Base-by-base conservation (phyloP, 2,888 invertebrate species). In the Lepidocyrtinus sp. region DNA sequence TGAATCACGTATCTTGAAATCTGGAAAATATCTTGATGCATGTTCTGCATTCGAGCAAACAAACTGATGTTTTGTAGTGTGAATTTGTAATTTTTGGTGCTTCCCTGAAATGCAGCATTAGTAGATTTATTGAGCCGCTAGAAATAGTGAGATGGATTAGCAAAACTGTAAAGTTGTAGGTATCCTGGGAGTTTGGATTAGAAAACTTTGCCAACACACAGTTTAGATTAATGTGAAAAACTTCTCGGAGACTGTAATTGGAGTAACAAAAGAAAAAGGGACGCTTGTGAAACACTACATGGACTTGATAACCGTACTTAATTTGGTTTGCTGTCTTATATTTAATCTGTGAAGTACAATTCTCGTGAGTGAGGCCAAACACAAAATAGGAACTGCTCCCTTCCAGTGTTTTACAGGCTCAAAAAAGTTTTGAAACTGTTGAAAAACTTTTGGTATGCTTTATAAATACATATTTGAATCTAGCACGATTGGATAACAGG, bases 281-380 rank as follows among this genome's bases (percentile, higher is more conserved):
- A 36, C 36, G 36, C 36, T 12, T 12, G n/a, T n/a, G 36, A 36
- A 36, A 36, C 12, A 36, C 36, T 5, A 36, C 5, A 36, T n/a
- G n/a, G 12, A 36, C 36, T 36, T 36, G n/a, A n/a, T n/a, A n/a
- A n/a, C n/a, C n/a, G 59, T 59, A 59, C 59, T 21, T 59, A 59
- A 59, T 59, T 59, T 59, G 59, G n/a, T 22, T 59, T 59, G 59
- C 22, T 59, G 19, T 59, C 59, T 50, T 7, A 19, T 59, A 21
- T 21, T 59, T 59, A 59, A 59, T 59, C 22, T 59, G 59, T 59
- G 59, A 59, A 59, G 19, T n/a, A n/a, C n/a, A n/a, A n/a, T n/a
- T n/a, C n/a, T 59, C 2, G 59, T 59, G 59, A 59, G 59, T 59
- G 12, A 59, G 59, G 9, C 59, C 17, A n/a, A n/a, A 17, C 55